Percentiles rank a stretch among this genome's conserved stretches.
These are phyloP conservation scores for Micromys minutus DNA, from an alignment of 2,113 vertebrate genomes.

Conservation along the genomic window DNA sequence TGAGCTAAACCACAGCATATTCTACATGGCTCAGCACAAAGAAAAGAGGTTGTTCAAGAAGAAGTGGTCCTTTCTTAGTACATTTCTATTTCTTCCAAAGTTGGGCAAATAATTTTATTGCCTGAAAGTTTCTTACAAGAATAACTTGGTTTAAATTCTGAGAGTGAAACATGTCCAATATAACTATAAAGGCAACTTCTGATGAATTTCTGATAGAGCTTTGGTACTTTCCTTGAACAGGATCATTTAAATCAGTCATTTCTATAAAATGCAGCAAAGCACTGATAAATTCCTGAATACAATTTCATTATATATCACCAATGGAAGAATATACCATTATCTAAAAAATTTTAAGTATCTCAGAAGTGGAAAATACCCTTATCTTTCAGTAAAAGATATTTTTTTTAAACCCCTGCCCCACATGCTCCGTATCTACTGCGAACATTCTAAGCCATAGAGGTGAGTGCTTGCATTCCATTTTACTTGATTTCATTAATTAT, in stretches of 20 bases:
- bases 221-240: conserved; percentile 3
- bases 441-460: background rate
- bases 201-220: conserved; percentile 23
- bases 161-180: conserved; percentile 43
- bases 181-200: background rate
- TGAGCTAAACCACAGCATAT: background rate
- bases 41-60: background rate
- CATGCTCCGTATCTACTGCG: background rate
- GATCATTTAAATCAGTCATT: conserved; percentile 56
- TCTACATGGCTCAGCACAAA: background rate
- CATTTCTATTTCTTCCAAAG: background rate
- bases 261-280: background rate
- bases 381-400: background rate
- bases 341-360: conserved; percentile 44
- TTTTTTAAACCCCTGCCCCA: background rate
- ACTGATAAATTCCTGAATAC: conserved; percentile 20
- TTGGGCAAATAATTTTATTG: background rate
- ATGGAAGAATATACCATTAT: background rate
- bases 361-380: background rate
- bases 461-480: background rate
- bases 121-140: background rate
- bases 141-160: too few relatives aligned
- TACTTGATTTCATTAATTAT: background rate
- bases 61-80: background rate
- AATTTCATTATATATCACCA: conserved; percentile 26